These are phyloP conservation scores for Goniozus legneri DNA, from an alignment of 1,140 invertebrate genomes.

Conservation along the genomic window DNA sequence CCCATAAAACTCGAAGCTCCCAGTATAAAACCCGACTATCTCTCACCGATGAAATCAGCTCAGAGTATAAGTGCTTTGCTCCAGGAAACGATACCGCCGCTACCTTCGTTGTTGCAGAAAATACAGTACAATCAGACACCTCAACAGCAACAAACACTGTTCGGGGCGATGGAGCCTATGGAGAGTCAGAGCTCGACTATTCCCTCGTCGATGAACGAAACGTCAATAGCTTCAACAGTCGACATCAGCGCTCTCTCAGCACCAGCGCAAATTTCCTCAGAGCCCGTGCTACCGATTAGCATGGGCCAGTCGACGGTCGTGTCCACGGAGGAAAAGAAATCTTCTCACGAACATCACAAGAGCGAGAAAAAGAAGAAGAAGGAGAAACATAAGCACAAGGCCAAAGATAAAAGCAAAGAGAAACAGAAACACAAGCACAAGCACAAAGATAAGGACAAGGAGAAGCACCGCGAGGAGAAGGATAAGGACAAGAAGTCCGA, in stretches of 20 bases:
- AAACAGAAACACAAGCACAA: constrained; percentile 66
- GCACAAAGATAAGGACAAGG: constrained; percentile 57
- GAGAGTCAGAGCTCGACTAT: constrained; percentile 5
- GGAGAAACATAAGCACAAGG: constrained; percentile 65
- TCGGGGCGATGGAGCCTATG: neutral
- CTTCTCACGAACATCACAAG: constrained; percentile 49
- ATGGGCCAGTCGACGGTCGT: neutral
- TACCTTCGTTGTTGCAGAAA: constrained; percentile 37
- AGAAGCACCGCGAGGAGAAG: constrained; percentile 58
- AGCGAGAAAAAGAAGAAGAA: constrained; percentile 64
- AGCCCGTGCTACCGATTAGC: neutral
- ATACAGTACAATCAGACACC: constrained; percentile 12
- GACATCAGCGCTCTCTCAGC: constrained; percentile 28
- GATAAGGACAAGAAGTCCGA: constrained; percentile 37
- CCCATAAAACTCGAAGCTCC: constrained; percentile 8
- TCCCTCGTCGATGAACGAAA: constrained; percentile 7
- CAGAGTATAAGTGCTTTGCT: constrained; percentile 47
- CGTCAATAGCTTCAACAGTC: constrained; percentile 23
- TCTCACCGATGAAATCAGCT: constrained; percentile 46
- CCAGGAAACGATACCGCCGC: constrained; percentile 40
- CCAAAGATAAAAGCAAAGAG: constrained; percentile 63
- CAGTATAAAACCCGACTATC: constrained; percentile 24
- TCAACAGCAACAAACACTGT: constrained; percentile 10
- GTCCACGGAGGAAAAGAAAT: constrained; percentile 35
- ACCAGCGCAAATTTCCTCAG: constrained; percentile 1